Percentiles rank a stretch among this genome's conserved stretches.
Conservation (phyloP, 2,888 invertebrate genomes). For the Julus scanicus region DNA sequence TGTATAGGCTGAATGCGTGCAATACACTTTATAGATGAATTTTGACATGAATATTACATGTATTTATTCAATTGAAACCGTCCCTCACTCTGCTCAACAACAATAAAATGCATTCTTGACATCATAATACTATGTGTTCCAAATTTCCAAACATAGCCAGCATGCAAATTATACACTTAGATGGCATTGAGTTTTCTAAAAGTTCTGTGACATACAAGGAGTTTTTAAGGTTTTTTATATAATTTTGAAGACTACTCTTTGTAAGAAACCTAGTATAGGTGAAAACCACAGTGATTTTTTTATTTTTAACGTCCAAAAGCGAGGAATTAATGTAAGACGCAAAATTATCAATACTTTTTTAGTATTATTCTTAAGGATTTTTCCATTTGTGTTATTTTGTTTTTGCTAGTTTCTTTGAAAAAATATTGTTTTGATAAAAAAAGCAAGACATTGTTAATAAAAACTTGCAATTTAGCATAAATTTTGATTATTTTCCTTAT, state of each 20-base stretch:
- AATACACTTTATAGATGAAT: not conserved
- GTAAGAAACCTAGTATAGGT: too few species aligned
- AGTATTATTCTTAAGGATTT: slow-evolving; percentile 20
- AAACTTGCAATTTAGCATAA: not conserved
- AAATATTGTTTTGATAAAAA: not conserved
- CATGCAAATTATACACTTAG: not conserved
- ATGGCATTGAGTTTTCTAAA: not conserved
- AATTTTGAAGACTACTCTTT: not conserved
- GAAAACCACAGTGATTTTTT: not conserved
- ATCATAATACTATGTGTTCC: not conserved
- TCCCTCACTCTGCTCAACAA: not conserved
- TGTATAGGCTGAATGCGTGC: not conserved
- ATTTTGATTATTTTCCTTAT: not conserved
- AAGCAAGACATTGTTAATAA: not conserved
- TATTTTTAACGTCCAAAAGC: not conserved
- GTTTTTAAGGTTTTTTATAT: not conserved
- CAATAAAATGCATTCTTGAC: not conserved
- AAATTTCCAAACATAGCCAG: not conserved
- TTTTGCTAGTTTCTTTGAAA: not conserved
- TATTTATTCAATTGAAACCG: not conserved
- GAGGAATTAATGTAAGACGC: not conserved
- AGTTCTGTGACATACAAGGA: not conserved
- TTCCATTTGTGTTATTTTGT: not conserved
- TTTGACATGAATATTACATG: not conserved
- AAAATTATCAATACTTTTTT: not conserved